A percentile compares a stretch with the other conserved stretches of the same genome.
Conservation (phyloP, 2,888 invertebrate species). For the Eupithecia insigniata region DNA sequence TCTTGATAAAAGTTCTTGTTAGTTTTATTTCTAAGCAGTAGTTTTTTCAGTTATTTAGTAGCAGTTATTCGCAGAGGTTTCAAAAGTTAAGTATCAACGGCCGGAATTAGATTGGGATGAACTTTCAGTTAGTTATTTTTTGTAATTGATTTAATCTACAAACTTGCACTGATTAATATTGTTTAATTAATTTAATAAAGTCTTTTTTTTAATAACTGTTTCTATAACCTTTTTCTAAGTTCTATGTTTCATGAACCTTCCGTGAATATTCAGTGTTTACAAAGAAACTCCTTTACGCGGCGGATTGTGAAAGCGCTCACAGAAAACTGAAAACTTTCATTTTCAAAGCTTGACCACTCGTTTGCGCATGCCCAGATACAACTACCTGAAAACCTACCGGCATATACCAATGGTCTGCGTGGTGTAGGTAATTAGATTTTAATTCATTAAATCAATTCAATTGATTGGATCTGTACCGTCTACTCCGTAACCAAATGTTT, state of each 20-base stretch:
- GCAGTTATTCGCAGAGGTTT: background rate
- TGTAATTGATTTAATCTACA: background rate
- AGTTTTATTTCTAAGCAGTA: background rate
- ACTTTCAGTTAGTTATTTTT: background rate
- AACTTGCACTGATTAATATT: background rate
- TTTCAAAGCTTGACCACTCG: conserved; percentile 48
- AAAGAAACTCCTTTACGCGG: conserved; percentile 12
- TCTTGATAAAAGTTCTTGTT: background rate
- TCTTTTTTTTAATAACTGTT: background rate
- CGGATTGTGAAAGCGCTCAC: conserved; percentile 47
- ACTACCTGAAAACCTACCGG: background rate
- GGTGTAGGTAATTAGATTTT: background rate
- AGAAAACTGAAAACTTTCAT: conserved; percentile 64
- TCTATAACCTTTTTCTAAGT: background rate
- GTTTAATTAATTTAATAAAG: background rate
- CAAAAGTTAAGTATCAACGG: background rate
- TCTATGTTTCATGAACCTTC: background rate
- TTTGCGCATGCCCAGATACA: conserved; percentile 55
- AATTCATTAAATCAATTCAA: background rate
- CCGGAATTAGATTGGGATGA: background rate
- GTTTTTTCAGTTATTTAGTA: background rate
- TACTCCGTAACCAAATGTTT: background rate
- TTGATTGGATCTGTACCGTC: background rate
- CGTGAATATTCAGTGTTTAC: conserved; percentile 13
- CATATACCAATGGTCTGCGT: background rate